Percentiles rank a stretch among this genome's conserved stretches.
Evolutionary conservation across 2,113 vertebrate genomes (phyloP).

Genomic region (Zootoca vivipara): DNA sequence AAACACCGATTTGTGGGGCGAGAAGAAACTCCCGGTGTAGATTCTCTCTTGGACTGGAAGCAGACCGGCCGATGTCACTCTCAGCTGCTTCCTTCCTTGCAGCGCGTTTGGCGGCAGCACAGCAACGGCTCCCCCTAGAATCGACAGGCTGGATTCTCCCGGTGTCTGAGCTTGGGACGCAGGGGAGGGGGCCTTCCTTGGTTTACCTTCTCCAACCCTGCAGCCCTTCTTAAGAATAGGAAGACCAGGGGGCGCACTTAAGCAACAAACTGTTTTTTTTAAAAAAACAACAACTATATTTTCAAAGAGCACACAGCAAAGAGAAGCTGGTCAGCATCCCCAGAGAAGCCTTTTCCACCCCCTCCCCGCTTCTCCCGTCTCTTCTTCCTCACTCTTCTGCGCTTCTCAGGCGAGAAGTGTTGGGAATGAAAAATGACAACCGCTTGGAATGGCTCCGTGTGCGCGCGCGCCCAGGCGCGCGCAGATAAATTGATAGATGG

Average conservation of each 20-base stretch:
- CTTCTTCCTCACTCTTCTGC: too few relatives aligned
- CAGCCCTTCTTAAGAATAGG: background rate
- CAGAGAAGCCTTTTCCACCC: background rate
- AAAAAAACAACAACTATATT: too few relatives aligned
- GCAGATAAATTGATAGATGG: background rate
- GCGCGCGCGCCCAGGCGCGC: background rate
- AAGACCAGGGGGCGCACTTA: background rate
- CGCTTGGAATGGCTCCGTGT: background rate
- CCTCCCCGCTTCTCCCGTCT: background rate
- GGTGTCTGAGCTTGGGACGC: background rate
- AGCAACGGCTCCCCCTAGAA: constrained; percentile 18
- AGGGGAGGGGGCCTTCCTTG: background rate
- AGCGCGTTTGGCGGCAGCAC: background rate
- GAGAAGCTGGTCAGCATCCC: too few relatives aligned
- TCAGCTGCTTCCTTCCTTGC: background rate
- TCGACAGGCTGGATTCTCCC: background rate
- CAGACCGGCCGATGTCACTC: background rate
- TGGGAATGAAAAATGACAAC: background rate
- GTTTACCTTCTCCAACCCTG: background rate
- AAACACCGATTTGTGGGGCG: background rate
- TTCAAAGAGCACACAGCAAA: background rate
- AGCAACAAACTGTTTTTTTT: too few relatives aligned
- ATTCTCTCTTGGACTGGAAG: background rate
- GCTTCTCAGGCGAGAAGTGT: too few relatives aligned
- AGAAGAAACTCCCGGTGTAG: background rate